Percentiles rank a stretch among this genome's conserved stretches.
These are phyloP conservation scores for Dynastes grantii DNA, from an alignment of 2,888 invertebrate genomes.

Conservation along the genomic window DNA sequence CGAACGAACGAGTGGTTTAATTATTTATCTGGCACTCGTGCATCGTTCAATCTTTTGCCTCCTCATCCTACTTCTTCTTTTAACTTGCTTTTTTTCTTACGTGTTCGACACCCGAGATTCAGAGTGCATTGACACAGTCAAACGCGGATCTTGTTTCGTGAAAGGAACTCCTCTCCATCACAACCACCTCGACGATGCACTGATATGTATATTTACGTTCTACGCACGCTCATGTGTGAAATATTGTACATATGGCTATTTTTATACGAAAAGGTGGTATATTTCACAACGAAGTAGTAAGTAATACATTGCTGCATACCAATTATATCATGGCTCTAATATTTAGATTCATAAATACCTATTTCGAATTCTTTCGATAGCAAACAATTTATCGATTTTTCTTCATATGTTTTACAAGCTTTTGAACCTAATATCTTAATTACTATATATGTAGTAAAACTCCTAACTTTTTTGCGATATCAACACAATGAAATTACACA, in stretches of 20 bases:
- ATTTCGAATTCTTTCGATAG: no score
- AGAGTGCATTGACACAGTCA: slow-evolving; percentile 39
- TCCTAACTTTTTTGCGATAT: no score
- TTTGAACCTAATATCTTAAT: no score
- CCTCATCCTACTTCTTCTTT: slow-evolving; percentile 15
- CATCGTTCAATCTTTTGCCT: slow-evolving; percentile 29
- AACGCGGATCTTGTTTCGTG: slow-evolving; percentile 15
- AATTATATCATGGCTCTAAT: no score
- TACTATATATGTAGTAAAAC: no score
- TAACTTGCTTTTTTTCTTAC: background rate
- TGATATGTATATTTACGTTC: slow-evolving; percentile 11
- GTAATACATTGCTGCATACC: no score
- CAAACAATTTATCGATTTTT: no score
- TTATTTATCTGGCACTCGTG: slow-evolving; percentile 47
- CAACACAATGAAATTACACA: no score
- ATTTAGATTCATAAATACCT: no score
- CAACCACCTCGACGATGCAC: slow-evolving; percentile 13
- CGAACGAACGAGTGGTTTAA: slow-evolving; percentile 39
- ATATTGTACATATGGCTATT: background rate
- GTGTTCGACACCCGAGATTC: slow-evolving; percentile 12
- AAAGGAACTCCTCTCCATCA: slow-evolving; percentile 7
- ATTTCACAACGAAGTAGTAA: no score
- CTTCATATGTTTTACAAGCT: no score
- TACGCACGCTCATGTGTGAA: background rate
- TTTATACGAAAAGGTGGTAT: no score